These are phyloP conservation scores for Sebastes umbrosus DNA, from an alignment of 2,797 vertebrate genomes.

Conservation along the genomic window DNA sequence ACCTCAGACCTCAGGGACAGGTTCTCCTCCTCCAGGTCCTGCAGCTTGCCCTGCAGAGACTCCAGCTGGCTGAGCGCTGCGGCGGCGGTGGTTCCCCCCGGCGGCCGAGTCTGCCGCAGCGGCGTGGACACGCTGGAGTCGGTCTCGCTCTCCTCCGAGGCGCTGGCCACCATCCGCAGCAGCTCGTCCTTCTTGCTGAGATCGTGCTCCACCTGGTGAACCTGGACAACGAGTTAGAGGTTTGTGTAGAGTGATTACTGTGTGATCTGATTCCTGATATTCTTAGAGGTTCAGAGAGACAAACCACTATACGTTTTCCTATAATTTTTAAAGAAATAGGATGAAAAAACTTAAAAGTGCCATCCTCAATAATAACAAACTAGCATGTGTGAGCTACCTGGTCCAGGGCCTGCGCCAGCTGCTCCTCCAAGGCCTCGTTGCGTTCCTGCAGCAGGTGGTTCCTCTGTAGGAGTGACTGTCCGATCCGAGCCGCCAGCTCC, in stretches of 20 bases:
- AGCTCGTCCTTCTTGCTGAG: constrained; percentile 95
- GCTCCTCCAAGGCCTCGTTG: constrained; percentile 93
- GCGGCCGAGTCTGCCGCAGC: constrained; percentile 79
- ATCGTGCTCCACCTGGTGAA: constrained; percentile 96
- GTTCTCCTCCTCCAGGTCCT: constrained; percentile 96
- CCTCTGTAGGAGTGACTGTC: constrained; percentile 94
- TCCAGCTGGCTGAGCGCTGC: constrained; percentile 90
- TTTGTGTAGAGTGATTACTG: background rate
- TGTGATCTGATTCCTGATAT: background rate
- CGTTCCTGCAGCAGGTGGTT: constrained; percentile 93
- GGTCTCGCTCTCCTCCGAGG: constrained; percentile 94
- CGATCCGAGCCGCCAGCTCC: constrained; percentile 96
- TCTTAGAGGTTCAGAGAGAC: background rate
- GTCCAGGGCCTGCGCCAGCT: constrained; percentile 91
- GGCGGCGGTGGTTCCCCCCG: constrained; percentile 53
- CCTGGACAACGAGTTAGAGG: constrained; percentile 70
- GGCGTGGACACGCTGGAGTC: constrained; percentile 93
- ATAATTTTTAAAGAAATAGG: no score
- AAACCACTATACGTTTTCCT: background rate
- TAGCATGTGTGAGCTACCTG: constrained; percentile 79
- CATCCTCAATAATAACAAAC: background rate
- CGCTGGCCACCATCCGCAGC: constrained; percentile 92
- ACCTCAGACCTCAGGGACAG: constrained; percentile 91
- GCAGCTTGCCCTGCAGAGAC: constrained; percentile 90
- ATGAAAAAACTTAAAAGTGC: no score